Conservation (phyloP, 2,888 invertebrate genomes). For the Neoaliturus tenellus region DNA sequence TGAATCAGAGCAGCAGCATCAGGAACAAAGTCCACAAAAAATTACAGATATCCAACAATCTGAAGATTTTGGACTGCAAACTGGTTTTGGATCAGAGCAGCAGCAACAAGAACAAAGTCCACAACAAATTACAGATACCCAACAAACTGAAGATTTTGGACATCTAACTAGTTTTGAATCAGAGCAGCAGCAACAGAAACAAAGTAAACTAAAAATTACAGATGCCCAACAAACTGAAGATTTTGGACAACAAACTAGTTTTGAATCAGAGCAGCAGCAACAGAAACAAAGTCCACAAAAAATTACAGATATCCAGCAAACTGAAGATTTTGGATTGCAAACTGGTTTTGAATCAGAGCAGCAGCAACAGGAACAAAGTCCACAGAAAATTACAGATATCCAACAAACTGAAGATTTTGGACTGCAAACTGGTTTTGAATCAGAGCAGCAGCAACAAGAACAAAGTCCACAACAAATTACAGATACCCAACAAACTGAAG, state of each 20-base stretch:
- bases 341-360: too few relatives aligned
- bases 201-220: background rate
- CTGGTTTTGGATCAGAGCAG: conserved; percentile 21
- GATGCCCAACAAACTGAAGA: conserved; percentile 15
- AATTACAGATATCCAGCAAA: background rate
- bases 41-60: conserved; percentile 64
- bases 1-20: background rate
- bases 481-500: conserved; percentile 49
- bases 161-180: too few relatives aligned
- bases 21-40: conserved; percentile 23
- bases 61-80: conserved; percentile 59
- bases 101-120: conserved; percentile 5
- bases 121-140: background rate
- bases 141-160: too few relatives aligned
- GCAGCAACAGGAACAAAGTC: background rate
- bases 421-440: conserved; percentile 37
- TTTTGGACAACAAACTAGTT: conserved; percentile 37
- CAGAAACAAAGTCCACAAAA: background rate
- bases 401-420: conserved; percentile 11
- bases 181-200: background rate
- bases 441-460: conserved; percentile 60
- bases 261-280: too few relatives aligned
- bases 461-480: conserved; percentile 33
- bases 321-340: too few relatives aligned
- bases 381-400: background rate